These are phyloP conservation scores for Thaleichthys pacificus DNA, from an alignment of 2,797 vertebrate genomes.

Conservation along the genomic window DNA sequence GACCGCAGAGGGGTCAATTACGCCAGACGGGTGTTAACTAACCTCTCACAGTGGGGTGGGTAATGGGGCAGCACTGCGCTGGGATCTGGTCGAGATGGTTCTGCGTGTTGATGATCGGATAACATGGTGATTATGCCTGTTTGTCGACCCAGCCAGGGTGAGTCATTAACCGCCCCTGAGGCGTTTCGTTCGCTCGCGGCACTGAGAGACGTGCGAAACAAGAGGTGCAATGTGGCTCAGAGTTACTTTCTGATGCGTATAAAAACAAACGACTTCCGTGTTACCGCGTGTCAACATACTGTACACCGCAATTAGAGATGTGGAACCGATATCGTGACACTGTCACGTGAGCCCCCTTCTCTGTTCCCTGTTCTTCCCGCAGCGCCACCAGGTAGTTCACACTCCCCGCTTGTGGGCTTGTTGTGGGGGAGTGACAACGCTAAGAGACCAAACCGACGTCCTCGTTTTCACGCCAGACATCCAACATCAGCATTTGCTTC, in stretches of 20 bases:
- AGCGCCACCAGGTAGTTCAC: background rate
- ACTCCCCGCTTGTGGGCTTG: no score
- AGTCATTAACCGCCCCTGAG: no score
- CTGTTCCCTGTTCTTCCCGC: no score
- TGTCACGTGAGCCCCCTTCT: no score
- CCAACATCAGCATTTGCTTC: constrained; percentile 12
- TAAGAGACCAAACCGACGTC: background rate
- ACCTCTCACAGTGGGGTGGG: background rate
- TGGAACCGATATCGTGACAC: background rate
- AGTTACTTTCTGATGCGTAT: no score
- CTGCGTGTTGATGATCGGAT: background rate
- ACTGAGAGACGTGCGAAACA: no score
- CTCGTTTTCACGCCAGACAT: background rate
- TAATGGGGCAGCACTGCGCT: no score
- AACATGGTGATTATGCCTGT: background rate
- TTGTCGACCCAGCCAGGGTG: background rate
- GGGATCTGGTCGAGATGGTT: background rate
- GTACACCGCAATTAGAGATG: background rate
- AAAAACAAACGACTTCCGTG: background rate
- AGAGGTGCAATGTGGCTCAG: background rate
- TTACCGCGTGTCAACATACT: background rate
- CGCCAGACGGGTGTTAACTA: constrained; percentile 4
- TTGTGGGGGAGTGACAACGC: background rate
- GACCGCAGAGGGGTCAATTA: constrained; percentile 48
- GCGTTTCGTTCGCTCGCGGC: no score